Evolutionary conservation across 1,140 invertebrate genomes (phyloP).

Genomic region (Drosophila novamexicana): DNA sequence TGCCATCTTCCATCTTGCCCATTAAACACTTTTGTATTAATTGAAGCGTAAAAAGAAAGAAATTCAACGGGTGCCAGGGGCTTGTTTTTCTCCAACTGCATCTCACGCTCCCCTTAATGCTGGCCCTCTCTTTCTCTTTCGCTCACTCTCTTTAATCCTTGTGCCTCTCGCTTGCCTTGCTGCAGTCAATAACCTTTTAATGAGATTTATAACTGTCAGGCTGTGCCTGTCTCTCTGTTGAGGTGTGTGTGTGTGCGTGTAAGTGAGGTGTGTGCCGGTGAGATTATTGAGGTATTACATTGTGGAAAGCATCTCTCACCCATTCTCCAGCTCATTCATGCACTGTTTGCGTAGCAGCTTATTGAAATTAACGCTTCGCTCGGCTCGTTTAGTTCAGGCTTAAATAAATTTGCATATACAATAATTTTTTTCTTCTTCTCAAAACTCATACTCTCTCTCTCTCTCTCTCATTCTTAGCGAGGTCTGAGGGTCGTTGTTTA

Average conservation of each 20-base stretch:
- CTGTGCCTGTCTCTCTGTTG: constrained; percentile 34
- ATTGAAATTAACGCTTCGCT: constrained; percentile 60
- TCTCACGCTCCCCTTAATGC: not conserved
- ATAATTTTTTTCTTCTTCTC: constrained; percentile 38
- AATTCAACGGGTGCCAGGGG: constrained; percentile 50
- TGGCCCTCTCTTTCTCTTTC: constrained; percentile 12
- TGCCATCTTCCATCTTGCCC: constrained; percentile 8
- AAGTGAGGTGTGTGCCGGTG: constrained; percentile 53
- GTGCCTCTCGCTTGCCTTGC: constrained; percentile 30
- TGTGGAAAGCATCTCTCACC: constrained; percentile 53
- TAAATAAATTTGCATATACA: constrained; percentile 78
- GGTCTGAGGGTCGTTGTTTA: constrained; percentile 34
- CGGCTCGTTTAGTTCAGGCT: constrained; percentile 65
- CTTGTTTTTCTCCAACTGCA: constrained; percentile 24
- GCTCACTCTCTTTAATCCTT: constrained; percentile 58
- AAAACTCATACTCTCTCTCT: not conserved
- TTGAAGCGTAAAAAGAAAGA: constrained; percentile 82
- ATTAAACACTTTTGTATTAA: constrained; percentile 80
- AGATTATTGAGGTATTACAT: constrained; percentile 77
- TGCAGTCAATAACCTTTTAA: constrained; percentile 81
- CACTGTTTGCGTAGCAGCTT: constrained; percentile 68
- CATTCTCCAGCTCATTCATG: constrained; percentile 5
- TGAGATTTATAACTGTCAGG: constrained; percentile 78
- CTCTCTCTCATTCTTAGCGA: not conserved
- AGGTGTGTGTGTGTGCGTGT: constrained; percentile 2